Conservation (phyloP, 1,140 invertebrate genomes). For the Campoletis sonorensis region DNA sequence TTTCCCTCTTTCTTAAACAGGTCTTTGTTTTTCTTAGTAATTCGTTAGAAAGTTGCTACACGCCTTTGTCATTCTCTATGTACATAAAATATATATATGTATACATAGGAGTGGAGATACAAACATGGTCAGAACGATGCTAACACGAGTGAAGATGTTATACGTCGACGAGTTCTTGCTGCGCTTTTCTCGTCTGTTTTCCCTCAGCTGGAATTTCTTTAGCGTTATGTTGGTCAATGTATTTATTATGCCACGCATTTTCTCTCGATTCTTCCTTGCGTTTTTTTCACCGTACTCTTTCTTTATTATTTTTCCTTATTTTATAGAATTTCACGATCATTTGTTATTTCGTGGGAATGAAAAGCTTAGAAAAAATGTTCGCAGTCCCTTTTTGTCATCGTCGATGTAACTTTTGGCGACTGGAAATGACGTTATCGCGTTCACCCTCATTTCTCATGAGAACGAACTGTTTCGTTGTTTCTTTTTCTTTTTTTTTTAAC, state of each 20-base stretch:
- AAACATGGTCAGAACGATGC: conserved; percentile 36
- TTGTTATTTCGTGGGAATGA: too few species aligned
- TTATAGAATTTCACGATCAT: background rate
- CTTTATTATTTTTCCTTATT: background rate
- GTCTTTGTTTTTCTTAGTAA: conserved; percentile 57
- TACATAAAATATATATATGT: background rate
- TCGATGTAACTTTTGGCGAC: too few species aligned
- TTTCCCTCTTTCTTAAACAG: conserved; percentile 56
- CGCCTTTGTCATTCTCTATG: background rate
- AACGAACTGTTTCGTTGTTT: background rate
- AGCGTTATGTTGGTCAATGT: conserved; percentile 27
- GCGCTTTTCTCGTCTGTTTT: conserved; percentile 14
- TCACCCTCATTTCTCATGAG: too few species aligned
- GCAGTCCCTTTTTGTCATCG: too few species aligned
- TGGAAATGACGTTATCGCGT: too few species aligned
- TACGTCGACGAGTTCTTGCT: conserved; percentile 31
- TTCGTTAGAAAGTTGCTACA: conserved; percentile 57
- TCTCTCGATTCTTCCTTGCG: background rate
- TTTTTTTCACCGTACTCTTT: background rate
- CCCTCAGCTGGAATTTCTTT: background rate
- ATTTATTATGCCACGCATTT: conserved; percentile 1
- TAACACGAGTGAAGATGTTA: conserved; percentile 47
- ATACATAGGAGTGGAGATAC: conserved; percentile 35
- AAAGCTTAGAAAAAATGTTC: too few species aligned
- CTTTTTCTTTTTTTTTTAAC: background rate